Conservation (phyloP, 2,113 vertebrate species). For the Psammodynastes pulverulentus region DNA sequence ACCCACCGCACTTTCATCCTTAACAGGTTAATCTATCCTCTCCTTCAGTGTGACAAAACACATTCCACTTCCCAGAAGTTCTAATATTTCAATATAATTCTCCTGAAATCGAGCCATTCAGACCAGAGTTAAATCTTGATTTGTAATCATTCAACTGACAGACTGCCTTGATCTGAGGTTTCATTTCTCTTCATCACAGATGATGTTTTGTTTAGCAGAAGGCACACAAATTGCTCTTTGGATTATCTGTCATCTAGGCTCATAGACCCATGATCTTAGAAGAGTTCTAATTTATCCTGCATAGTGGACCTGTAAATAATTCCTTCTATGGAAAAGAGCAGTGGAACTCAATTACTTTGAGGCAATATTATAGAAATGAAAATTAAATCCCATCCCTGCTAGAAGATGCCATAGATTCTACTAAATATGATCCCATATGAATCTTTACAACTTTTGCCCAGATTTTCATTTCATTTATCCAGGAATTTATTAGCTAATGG, state of each 20-base stretch:
- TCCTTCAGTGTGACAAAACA: background rate
- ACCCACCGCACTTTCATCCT: background rate
- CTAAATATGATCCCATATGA: background rate
- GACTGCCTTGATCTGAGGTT: background rate
- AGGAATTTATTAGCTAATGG: background rate
- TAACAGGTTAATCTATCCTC: background rate
- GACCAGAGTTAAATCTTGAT: background rate
- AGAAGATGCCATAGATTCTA: background rate
- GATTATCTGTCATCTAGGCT: background rate
- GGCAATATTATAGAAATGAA: background rate
- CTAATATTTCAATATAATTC: conserved; percentile 3
- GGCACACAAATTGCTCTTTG: background rate
- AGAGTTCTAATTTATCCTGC: background rate
- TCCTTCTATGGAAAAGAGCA: background rate
- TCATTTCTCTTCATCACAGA: background rate
- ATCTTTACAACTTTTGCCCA: background rate
- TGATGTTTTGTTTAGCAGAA: background rate
- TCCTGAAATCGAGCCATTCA: background rate
- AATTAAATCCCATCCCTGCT: background rate
- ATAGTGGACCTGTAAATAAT: background rate
- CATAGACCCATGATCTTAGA: background rate
- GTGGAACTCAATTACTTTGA: background rate
- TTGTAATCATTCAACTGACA: background rate
- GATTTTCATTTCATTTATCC: background rate
- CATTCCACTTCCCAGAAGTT: conserved; percentile 1